Conservation (phyloP, 1,140 invertebrate genomes). For the Archivesica marissinica region DNA sequence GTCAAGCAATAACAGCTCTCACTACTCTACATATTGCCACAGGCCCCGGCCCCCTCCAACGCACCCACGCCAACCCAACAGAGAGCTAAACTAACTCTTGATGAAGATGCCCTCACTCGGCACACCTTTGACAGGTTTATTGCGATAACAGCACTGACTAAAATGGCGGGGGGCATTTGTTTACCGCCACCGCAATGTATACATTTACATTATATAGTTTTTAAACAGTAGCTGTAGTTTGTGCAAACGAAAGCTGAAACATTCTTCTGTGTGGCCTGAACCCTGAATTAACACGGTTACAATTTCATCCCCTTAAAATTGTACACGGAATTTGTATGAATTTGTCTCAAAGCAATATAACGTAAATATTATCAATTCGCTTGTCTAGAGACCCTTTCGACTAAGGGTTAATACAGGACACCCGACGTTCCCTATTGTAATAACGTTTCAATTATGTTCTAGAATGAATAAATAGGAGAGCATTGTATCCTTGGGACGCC, state of each 20-base stretch:
- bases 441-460: constrained; percentile 64
- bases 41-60: too few relatives aligned
- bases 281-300: neutral
- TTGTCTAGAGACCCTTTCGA: constrained; percentile 29
- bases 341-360: constrained; percentile 55
- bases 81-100: too few relatives aligned
- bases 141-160: too few relatives aligned
- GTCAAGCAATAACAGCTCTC: too few relatives aligned
- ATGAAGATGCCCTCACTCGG: too few relatives aligned
- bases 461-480: constrained; percentile 36
- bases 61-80: too few relatives aligned
- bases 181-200: too few relatives aligned
- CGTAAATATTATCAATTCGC: constrained; percentile 37
- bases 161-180: too few relatives aligned
- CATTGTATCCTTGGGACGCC: constrained; percentile 36
- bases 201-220: too few relatives aligned
- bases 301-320: constrained; percentile 15
- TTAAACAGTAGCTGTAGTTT: too few relatives aligned
- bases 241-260: neutral
- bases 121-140: too few relatives aligned
- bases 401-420: constrained; percentile 29
- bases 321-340: constrained; percentile 32
- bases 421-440: constrained; percentile 48
- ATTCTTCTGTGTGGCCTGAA: constrained; percentile 35
- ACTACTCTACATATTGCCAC: too few relatives aligned